A percentile compares a stretch with the other conserved stretches of the same genome.
Evolutionary conservation across 2,797 vertebrate species (phyloP).

Genomic region (Paratrypauchen microcephalus): DNA sequence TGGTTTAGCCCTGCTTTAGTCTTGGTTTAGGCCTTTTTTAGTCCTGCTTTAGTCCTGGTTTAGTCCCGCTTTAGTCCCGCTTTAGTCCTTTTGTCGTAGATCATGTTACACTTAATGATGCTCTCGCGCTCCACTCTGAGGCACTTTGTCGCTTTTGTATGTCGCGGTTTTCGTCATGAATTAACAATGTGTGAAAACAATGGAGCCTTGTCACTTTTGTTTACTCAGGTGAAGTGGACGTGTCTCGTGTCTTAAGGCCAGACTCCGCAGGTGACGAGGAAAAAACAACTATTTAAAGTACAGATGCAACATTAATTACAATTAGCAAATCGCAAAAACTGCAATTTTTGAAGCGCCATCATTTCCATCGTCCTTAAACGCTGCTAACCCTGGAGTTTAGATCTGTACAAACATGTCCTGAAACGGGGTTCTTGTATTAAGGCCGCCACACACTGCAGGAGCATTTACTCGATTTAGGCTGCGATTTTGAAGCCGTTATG

Average conservation of each 20-base stretch:
- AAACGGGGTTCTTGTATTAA: no score
- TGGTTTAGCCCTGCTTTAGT: no score
- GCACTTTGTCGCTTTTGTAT: slow-evolving; percentile 80
- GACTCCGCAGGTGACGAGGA: background rate
- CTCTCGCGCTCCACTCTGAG: slow-evolving; percentile 72
- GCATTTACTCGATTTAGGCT: no score
- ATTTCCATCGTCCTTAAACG: no score
- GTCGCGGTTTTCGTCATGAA: slow-evolving; percentile 74
- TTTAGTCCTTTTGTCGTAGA: slow-evolving; percentile 41
- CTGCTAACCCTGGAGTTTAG: no score
- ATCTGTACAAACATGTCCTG: no score
- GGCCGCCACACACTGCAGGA: no score
- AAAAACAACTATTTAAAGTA: background rate
- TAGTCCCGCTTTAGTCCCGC: background rate
- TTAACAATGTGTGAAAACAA: slow-evolving; percentile 73
- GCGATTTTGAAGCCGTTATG: no score
- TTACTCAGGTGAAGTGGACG: slow-evolving; percentile 61
- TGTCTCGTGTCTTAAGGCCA: slow-evolving; percentile 51
- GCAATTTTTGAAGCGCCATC: no score
- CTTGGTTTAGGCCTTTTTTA: background rate
- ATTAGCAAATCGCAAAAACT: no score
- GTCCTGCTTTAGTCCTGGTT: background rate
- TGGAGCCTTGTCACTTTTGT: slow-evolving; percentile 67
- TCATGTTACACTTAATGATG: slow-evolving; percentile 77
- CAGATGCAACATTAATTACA: no score